Evolutionary conservation across 2,888 invertebrate genomes (phyloP).

Genomic region (Andrena marginata): DNA sequence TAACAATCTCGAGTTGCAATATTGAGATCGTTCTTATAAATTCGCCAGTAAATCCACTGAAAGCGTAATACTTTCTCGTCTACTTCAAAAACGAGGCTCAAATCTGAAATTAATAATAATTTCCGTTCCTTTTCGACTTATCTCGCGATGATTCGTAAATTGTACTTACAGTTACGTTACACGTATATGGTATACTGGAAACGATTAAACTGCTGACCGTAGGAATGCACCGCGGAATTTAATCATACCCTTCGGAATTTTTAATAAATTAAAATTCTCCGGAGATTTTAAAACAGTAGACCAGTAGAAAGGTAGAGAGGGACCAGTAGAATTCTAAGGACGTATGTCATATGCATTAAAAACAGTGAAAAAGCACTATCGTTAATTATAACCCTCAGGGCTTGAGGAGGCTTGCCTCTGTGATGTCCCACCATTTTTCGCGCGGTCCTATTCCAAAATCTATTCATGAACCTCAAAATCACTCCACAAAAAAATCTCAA

Average conservation of each 20-base stretch:
- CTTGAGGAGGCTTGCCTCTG: too few relatives aligned
- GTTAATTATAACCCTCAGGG: too few relatives aligned
- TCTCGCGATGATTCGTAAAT: constrained; percentile 13
- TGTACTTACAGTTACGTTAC: neutral
- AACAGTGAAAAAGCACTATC: too few relatives aligned
- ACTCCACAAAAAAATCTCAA: too few relatives aligned
- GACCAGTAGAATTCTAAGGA: neutral
- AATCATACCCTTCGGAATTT: constrained; percentile 2
- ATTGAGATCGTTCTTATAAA: neutral
- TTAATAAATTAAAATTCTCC: neutral
- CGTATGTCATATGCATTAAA: neutral
- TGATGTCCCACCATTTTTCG: too few relatives aligned
- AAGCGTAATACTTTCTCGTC: neutral
- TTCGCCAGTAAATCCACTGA: neutral
- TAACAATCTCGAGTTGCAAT: neutral
- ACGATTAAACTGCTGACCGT: constrained; percentile 17
- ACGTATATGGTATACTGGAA: constrained; percentile 3
- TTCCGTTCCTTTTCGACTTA: neutral
- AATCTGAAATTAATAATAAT: neutral
- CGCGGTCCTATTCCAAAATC: too few relatives aligned
- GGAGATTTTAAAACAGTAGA: neutral
- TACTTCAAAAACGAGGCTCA: neutral
- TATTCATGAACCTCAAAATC: too few relatives aligned
- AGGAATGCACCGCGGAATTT: constrained; percentile 7
- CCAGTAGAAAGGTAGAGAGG: neutral